Percentiles rank a stretch among this genome's conserved stretches.
Conservation (phyloP, 2,797 vertebrate species). For the Sebastes aleutianus region DNA sequence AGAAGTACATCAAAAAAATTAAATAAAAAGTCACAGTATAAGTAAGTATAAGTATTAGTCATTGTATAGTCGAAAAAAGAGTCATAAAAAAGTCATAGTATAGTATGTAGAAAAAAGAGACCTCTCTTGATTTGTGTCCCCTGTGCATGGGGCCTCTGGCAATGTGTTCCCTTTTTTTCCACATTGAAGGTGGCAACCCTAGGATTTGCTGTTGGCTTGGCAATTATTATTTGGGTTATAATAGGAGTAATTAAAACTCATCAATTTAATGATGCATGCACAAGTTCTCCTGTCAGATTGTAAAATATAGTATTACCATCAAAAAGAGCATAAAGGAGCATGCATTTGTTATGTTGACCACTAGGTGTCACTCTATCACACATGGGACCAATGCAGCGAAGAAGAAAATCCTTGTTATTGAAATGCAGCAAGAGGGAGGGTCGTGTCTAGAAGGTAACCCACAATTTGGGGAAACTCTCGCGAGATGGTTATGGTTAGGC, state of each 20-base stretch:
- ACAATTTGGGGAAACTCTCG: too few species aligned
- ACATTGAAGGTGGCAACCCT: too few species aligned
- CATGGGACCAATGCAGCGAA: background rate
- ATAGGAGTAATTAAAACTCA: background rate
- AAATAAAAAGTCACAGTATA: background rate
- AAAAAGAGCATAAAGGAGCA: background rate
- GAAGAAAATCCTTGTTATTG: slow-evolving; percentile 20
- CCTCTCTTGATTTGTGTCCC: too few species aligned
- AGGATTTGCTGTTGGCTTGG: background rate
- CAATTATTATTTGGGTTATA: background rate
- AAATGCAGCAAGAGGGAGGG: background rate
- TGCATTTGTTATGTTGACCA: background rate
- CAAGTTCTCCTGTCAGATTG: background rate
- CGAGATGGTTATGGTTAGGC: too few species aligned
- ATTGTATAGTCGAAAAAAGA: too few species aligned
- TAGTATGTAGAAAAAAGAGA: background rate
- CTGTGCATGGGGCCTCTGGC: too few species aligned
- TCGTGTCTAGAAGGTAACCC: too few species aligned
- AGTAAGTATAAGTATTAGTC: too few species aligned
- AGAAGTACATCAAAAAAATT: background rate
- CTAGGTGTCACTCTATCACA: slow-evolving; percentile 15
- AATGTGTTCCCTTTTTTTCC: too few species aligned
- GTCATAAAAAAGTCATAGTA: too few species aligned
- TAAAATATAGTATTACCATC: background rate
- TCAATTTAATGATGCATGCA: background rate